Percentiles rank a stretch among this genome's conserved stretches.
Evolutionary conservation across 2,888 invertebrate genomes (phyloP).

Genomic region (Boloria selene): DNA sequence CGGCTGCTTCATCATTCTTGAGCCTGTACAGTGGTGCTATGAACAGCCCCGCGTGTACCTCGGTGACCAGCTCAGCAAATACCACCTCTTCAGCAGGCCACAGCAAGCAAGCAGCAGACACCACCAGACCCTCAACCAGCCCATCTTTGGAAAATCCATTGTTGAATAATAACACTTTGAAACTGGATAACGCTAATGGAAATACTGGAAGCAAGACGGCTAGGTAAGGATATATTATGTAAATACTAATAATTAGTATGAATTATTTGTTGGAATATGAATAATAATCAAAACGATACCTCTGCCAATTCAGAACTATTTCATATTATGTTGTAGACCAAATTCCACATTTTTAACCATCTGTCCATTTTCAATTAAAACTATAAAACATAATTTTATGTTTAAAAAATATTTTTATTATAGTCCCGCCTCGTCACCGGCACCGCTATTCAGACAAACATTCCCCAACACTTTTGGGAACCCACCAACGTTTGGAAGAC

Average conservation of each 20-base stretch:
- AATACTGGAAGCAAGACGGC: constrained; percentile 76
- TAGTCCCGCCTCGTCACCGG: constrained; percentile 84
- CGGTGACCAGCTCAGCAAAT: constrained; percentile 51
- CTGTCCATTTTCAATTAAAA: too few relatives aligned
- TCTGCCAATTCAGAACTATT: too few relatives aligned
- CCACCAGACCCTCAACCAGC: constrained; percentile 65
- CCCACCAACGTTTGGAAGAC: constrained; percentile 73
- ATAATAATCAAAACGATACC: not conserved
- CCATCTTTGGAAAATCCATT: constrained; percentile 66
- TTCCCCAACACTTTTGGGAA: constrained; percentile 88
- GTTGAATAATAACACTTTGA: constrained; percentile 73
- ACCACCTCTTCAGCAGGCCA: constrained; percentile 57
- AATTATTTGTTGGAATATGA: not conserved
- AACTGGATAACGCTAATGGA: constrained; percentile 76
- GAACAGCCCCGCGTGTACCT: constrained; percentile 70
- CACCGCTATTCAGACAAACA: constrained; percentile 87
- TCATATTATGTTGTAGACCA: too few relatives aligned
- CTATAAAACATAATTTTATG: too few relatives aligned
- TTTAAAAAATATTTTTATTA: constrained; percentile 37
- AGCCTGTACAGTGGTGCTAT: constrained; percentile 77
- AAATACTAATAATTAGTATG: not conserved
- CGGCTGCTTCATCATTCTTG: constrained; percentile 79
- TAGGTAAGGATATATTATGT: constrained; percentile 55
- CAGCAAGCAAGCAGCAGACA: constrained; percentile 66
- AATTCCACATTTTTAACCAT: too few relatives aligned